These are phyloP conservation scores for Falco columbarius DNA, from an alignment of 2,797 vertebrate genomes.

Conservation along the genomic window DNA sequence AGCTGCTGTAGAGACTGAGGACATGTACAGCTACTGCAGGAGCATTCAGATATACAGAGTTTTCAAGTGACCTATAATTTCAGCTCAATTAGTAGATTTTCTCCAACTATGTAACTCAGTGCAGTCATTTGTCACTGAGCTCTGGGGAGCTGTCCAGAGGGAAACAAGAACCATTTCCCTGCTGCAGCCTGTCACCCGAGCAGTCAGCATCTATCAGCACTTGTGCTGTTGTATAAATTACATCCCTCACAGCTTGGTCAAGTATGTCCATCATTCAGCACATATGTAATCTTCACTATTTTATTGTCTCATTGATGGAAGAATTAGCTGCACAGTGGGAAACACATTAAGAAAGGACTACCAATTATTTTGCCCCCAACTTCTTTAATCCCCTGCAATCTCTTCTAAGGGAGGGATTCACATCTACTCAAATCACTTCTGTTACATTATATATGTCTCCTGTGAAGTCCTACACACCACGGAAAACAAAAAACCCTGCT, in stretches of 20 bases:
- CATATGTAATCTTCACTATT: conserved; percentile 55
- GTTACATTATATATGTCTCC: too few species aligned
- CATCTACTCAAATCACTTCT: conserved; percentile 27
- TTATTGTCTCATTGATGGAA: conserved; percentile 70
- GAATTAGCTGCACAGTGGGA: conserved; percentile 62
- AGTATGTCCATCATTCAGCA: conserved; percentile 66
- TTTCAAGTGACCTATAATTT: conserved; percentile 7
- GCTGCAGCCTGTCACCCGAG: conserved; percentile 54
- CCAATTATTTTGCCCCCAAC: conserved; percentile 22
- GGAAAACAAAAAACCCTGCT: conserved; percentile 5
- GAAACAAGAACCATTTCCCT: conserved; percentile 4
- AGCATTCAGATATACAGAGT: not conserved
- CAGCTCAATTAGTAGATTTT: conserved; percentile 22
- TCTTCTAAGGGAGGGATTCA: conserved; percentile 32
- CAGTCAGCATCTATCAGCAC: conserved; percentile 66
- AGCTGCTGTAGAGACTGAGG: not conserved
- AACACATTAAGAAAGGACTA: conserved; percentile 54
- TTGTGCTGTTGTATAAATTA: conserved; percentile 62
- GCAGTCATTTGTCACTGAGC: conserved; percentile 54
- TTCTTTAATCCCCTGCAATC: conserved; percentile 64
- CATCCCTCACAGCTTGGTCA: conserved; percentile 52
- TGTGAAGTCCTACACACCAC: not conserved
- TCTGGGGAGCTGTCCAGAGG: conserved; percentile 38
- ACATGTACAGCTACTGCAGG: not conserved
- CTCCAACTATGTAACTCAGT: conserved; percentile 30